phyloP scores from a whole-genome alignment of 1,140 invertebrate species.

The Polypedilum vanderplanki region DNA sequence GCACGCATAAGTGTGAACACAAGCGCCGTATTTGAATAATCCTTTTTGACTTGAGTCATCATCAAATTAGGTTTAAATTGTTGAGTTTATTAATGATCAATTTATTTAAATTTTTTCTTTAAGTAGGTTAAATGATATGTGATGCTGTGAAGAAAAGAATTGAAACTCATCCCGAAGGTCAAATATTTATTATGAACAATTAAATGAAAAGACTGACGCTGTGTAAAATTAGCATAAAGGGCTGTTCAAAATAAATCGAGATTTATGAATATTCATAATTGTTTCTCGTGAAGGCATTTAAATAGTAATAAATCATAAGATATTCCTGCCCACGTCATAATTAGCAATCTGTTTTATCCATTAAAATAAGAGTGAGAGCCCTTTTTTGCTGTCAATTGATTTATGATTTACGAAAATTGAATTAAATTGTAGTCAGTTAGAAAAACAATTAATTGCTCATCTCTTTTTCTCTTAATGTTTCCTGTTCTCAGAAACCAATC shows the following conservation, averaged over 20 bases:
- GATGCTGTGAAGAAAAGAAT: background rate
- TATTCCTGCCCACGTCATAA: background rate
- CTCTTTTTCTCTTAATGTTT: conserved; percentile 11
- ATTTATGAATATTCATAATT: too few species aligned
- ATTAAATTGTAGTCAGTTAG: background rate
- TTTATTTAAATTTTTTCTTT: conserved; percentile 7
- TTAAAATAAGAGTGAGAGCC: background rate
- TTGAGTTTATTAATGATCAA: background rate
- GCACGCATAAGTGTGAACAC: background rate
- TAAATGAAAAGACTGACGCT: too few species aligned
- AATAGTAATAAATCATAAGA: background rate
- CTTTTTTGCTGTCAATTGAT: conserved; percentile 12
- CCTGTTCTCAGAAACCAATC: background rate
- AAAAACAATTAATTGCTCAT: background rate
- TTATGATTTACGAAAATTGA: background rate
- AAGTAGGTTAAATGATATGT: too few species aligned
- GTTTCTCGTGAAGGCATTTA: background rate
- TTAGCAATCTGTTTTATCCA: conserved; percentile 25
- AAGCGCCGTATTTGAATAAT: background rate
- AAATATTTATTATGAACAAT: too few species aligned
- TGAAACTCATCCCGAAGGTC: too few species aligned
- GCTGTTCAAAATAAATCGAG: too few species aligned
- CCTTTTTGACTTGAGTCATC: background rate
- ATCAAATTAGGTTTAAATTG: background rate
- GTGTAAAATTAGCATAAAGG: too few species aligned